Base-by-base conservation (phyloP, 2,113 vertebrate species). In the Mastomys coucha region DNA sequence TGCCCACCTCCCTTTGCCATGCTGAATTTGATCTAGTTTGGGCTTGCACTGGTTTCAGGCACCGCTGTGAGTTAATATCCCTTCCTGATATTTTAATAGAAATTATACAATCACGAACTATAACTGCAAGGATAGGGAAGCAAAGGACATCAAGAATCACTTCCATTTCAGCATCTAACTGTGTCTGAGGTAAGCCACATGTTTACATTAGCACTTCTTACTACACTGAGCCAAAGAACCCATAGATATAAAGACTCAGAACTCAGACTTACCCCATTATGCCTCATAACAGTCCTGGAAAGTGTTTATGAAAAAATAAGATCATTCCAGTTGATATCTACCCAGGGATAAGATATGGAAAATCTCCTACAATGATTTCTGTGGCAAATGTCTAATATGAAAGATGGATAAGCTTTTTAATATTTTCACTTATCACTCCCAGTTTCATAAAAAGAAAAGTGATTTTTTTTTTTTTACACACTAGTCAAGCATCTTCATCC, bases 401-500 rank as follows among this genome's bases (percentile, higher is more conserved):
- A 95, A 13, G 17, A 92, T 51, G 1, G 65, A 89, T 63, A 39
- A 91, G 69, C 76, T 86, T 6, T 60, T 82, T 85, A 82, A 33
- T 82, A 67, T 60, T 94, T 93, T 91, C 67, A 69, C 75, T 60
- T 89, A 70, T 26, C 51, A 72, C 39, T 87, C 73, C 53, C 31
- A 82, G 16, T 89, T 63, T 87, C 42, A 17, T 78, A 91, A 96
- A 63, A 86, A 89, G 81, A n/a, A 88, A 72, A 58, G 20, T 20
- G 51, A 17, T 76, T 33, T 63, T 90, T 65, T 67, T 67, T 67
- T 85, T 36, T 85, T 88, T 72, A 77, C 42, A 69, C 3, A 58
- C 39, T 60, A 20, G 58, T 73, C 51, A 89, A 96, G 26, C 14
- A 67, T 53, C 26, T 85, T 53, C 53, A 22, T 51, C 42, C n/a